Evolutionary conservation across 1,140 invertebrate genomes (phyloP), one percentile per base, ranked within the genome.

Genomic region (Bombus turneri): DNA sequence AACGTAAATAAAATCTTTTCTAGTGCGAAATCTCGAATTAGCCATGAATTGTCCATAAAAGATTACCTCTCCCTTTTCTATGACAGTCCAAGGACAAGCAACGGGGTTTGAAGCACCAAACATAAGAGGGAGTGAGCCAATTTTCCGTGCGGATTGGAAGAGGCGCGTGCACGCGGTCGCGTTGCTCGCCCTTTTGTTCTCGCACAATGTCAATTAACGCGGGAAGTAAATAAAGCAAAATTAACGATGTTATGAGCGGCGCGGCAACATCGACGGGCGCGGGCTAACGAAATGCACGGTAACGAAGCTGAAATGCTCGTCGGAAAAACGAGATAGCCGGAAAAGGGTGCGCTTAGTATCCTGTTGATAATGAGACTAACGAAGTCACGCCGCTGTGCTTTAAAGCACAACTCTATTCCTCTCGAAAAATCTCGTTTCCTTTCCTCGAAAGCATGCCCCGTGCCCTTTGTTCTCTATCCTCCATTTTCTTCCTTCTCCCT

Each of bases 321-420:
- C 28, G 75, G 57, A 59, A 77, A 77, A 62, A 77, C 43, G 53
- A 37, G 53, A 37, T 25, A 59, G 22, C 53, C 4, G 31, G 75
- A 39, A 62, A 77, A 41, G 53, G 57, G 15, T 62, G 57, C 47
- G 31, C 25, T 25, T 57, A 37, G 43, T 76, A 76, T 59, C 43
- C 73, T 74, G 73, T 74, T 74, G 47, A 76, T 76, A 76, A 59
- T 76, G 47, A 76, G 74, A 57, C 47, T 76, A 76, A 76, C 74
- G 47, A 76, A 76, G 47, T 76, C 74, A 37, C 47, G 73, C 31
- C 10, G 31, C 41, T 74, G 31, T 8, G 47, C 43, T 57, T 75
- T 57, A 3, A 75, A 57, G 31, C 74, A 22, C 43, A 37, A 0
- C 37, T 18, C 37, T 25, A n/a, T 62, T 39, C 34, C 34, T 8